A percentile compares a stretch with the other conserved stretches of the same genome.
Conservation (phyloP, 1,140 invertebrate genomes). For the Lordiphosa mommai region DNA sequence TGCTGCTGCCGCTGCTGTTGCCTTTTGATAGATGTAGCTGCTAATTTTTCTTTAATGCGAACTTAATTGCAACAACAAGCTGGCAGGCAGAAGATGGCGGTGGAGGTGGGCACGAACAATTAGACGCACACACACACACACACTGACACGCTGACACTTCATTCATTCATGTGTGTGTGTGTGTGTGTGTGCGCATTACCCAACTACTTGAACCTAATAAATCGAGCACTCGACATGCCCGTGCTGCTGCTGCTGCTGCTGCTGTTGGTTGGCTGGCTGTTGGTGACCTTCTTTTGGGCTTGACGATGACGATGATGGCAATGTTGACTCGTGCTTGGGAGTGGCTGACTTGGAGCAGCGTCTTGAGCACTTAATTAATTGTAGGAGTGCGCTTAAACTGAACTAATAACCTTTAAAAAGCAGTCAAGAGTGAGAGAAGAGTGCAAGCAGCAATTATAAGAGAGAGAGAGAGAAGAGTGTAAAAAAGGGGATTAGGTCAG, state of each 20-base stretch:
- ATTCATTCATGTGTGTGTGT: slow-evolving; percentile 4
- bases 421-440: not conserved
- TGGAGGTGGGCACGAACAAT: not conserved
- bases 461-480: not conserved
- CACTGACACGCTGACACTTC: slow-evolving; percentile 5
- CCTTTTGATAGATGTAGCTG: too few relatives aligned
- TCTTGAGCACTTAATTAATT: slow-evolving; percentile 75
- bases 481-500: not conserved
- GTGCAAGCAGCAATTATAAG: too few relatives aligned
- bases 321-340: slow-evolving; percentile 25
- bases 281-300: slow-evolving; percentile 64
- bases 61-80: slow-evolving; percentile 61
- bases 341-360: slow-evolving; percentile 51
- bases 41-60: slow-evolving; percentile 71
- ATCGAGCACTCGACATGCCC: slow-evolving; percentile 61
- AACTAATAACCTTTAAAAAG: slow-evolving; percentile 74
- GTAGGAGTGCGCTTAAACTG: slow-evolving; percentile 66
- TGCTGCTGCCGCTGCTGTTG: too few relatives aligned
- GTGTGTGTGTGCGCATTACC: slow-evolving; percentile 36
- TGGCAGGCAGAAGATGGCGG: not conserved
- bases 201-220: slow-evolving; percentile 72
- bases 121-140: slow-evolving; percentile 1
- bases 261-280: not conserved
- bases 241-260: not conserved
- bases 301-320: slow-evolving; percentile 8